Conservation (phyloP, 2,888 invertebrate species). For the Drosophila yooni region DNA sequence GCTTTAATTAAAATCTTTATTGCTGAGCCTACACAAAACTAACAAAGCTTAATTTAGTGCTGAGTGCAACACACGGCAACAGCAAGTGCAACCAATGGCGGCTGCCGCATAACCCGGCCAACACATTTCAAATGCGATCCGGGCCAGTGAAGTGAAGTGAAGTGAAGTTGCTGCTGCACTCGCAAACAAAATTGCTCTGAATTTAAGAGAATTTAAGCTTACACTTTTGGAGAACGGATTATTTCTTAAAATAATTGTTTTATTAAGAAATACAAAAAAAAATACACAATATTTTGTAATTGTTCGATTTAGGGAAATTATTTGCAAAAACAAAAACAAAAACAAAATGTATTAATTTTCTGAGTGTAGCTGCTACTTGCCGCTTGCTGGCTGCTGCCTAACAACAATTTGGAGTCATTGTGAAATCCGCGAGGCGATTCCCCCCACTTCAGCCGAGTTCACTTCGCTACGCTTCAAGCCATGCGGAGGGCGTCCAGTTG, state of each 20-base stretch:
- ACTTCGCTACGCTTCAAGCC: slow-evolving; percentile 56
- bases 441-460: slow-evolving; percentile 50
- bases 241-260: too few relatives aligned
- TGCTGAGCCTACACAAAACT: slow-evolving; percentile 49
- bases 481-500: slow-evolving; percentile 37
- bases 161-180: slow-evolving; percentile 6
- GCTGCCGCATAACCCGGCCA: slow-evolving; percentile 52
- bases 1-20: slow-evolving; percentile 78
- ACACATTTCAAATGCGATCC: slow-evolving; percentile 50
- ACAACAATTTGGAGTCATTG: slow-evolving; percentile 55
- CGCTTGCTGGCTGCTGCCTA: slow-evolving; percentile 13
- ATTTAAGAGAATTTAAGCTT: too few relatives aligned
- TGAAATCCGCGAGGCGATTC: slow-evolving; percentile 60
- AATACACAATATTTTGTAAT: too few relatives aligned
- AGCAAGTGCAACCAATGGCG: slow-evolving; percentile 43
- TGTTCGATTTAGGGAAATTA: too few relatives aligned
- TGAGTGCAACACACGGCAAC: slow-evolving; percentile 31
- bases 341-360: background rate
- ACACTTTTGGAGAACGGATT: too few relatives aligned
- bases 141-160: slow-evolving; percentile 15
- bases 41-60: slow-evolving; percentile 36
- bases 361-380: slow-evolving; percentile 4
- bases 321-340: too few relatives aligned
- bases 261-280: too few relatives aligned
- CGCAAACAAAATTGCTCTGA: background rate